Evolutionary conservation across 1,140 invertebrate genomes (phyloP).

Genomic region (Spodoptera frugiperda): DNA sequence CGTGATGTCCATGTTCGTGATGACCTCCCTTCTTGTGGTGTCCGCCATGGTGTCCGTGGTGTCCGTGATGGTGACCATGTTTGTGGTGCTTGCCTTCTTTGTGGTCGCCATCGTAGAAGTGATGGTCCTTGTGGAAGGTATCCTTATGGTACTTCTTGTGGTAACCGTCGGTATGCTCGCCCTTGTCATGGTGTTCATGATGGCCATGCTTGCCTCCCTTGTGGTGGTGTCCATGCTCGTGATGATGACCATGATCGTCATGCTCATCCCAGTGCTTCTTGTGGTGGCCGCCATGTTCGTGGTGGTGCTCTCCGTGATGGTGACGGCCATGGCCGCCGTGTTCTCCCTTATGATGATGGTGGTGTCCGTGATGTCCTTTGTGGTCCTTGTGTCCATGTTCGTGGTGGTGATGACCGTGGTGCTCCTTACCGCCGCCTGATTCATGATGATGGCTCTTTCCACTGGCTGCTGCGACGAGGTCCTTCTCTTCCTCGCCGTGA

Average conservation of each 20-base stretch:
- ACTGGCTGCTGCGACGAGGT: constrained; percentile 85
- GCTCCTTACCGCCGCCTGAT: constrained; percentile 87
- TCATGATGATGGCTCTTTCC: constrained; percentile 89
- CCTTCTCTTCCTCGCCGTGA: constrained; percentile 69
- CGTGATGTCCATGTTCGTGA: constrained; percentile 73
- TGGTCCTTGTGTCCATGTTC: constrained; percentile 77
- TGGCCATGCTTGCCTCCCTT: constrained; percentile 80
- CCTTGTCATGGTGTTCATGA: constrained; percentile 79
- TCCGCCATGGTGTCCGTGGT: constrained; percentile 73
- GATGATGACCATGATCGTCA: constrained; percentile 77
- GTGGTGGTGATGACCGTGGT: constrained; percentile 77
- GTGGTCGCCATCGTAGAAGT: constrained; percentile 81
- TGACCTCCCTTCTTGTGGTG: constrained; percentile 80
- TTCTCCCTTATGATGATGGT: constrained; percentile 80
- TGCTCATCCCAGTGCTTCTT: constrained; percentile 80
- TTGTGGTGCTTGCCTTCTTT: constrained; percentile 80
- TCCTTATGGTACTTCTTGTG: constrained; percentile 84
- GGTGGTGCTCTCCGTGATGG: constrained; percentile 74
- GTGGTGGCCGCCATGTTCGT: constrained; percentile 75
- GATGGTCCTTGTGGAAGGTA: constrained; percentile 80
- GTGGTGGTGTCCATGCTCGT: constrained; percentile 79
- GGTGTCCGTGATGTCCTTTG: constrained; percentile 80
- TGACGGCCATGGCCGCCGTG: constrained; percentile 76
- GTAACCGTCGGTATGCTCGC: constrained; percentile 77
- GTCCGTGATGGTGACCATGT: constrained; percentile 76